These are phyloP conservation scores for Acrocyrtus sp. DNA, from an alignment of 2,888 invertebrate species.

Conservation along the genomic window DNA sequence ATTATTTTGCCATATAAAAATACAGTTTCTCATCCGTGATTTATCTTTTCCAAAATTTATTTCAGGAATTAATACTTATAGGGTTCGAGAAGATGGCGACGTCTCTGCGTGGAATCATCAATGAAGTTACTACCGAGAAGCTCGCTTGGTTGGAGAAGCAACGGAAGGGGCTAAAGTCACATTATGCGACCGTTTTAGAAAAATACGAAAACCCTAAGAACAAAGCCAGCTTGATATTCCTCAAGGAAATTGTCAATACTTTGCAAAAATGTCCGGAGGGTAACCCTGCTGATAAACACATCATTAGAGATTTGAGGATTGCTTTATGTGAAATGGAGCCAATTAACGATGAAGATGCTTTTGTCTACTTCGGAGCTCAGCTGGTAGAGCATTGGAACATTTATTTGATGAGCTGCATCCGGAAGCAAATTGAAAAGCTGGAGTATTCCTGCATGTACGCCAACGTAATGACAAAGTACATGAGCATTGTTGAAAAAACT, in stretches of 20 bases:
- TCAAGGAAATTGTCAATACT: conserved; percentile 32
- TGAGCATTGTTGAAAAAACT: too few relatives aligned
- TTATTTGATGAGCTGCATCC: conserved; percentile 28
- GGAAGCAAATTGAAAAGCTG: conserved; percentile 35
- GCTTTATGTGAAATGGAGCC: conserved; percentile 25
- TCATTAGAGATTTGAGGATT: conserved; percentile 24
- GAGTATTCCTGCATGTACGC: conserved; percentile 37
- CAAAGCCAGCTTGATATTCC: conserved; percentile 5
- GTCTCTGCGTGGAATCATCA: conserved; percentile 39
- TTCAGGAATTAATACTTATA: too few relatives aligned
- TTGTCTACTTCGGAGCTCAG: conserved; percentile 37
- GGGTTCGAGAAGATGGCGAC: too few relatives aligned
- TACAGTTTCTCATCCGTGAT: too few relatives aligned
- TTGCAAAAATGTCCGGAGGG: conserved; percentile 24
- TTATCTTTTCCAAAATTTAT: too few relatives aligned
- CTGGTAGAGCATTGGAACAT: conserved; percentile 37
- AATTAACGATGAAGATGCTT: conserved; percentile 1
- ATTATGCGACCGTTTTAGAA: conserved; percentile 38
- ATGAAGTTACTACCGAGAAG: conserved; percentile 56
- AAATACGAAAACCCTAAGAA: conserved; percentile 23
- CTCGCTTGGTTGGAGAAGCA: conserved; percentile 51
- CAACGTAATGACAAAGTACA: conserved; percentile 40
- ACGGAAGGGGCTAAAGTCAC: conserved; percentile 28
- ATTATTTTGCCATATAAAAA: too few relatives aligned
- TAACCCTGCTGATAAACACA: not conserved